Evolutionary conservation across 2,113 vertebrate species (phyloP).

Genomic region (Glaucomys volans): DNA sequence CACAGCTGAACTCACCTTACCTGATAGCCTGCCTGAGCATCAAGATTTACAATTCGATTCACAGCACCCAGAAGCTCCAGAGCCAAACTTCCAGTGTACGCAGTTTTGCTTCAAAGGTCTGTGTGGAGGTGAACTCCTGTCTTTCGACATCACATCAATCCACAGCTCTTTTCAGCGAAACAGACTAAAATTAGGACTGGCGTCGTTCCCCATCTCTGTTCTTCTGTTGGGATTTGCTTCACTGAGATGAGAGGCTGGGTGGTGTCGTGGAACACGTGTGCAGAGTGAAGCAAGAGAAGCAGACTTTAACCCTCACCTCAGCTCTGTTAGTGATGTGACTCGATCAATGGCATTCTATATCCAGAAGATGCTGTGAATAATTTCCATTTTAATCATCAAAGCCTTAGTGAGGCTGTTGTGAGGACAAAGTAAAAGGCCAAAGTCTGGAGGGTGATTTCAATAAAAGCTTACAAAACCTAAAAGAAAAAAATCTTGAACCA

Average conservation of each 20-base stretch:
- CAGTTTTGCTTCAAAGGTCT: background rate
- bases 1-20: background rate
- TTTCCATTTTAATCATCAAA: constrained; percentile 60
- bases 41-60: background rate
- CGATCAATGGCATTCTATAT: background rate
- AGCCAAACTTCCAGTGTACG: background rate
- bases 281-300: background rate
- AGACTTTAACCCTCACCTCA: background rate
- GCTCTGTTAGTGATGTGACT: background rate
- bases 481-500: background rate
- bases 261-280: rapidly evolving
- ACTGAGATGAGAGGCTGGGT: background rate
- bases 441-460: background rate
- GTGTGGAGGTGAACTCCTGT: background rate
- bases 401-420: background rate
- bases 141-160: background rate
- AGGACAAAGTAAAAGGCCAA: background rate
- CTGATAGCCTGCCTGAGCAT: background rate
- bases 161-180: background rate
- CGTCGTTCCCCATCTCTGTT: background rate
- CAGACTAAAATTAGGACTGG: background rate
- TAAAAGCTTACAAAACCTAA: background rate
- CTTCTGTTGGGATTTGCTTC: constrained; percentile 26
- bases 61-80: constrained; percentile 35
- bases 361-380: background rate